Conservation (phyloP, 2,888 invertebrate genomes). For the Dromius quadrimaculatus region DNA sequence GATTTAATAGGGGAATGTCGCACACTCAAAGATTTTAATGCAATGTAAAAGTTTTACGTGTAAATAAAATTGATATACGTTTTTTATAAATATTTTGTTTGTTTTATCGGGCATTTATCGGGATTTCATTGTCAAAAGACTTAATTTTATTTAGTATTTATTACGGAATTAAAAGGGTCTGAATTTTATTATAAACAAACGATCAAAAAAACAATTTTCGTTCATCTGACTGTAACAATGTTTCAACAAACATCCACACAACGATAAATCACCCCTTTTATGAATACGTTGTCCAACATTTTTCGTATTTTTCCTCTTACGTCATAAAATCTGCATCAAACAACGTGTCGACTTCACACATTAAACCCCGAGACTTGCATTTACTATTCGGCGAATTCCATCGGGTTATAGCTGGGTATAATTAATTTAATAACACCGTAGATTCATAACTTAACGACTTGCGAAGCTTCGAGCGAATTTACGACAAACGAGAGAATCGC, state of each 20-base stretch:
- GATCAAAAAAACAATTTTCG: no score
- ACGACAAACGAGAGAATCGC: constrained; percentile 34
- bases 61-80: constrained; percentile 48
- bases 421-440: constrained; percentile 47
- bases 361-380: no score
- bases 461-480: constrained; percentile 28
- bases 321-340: constrained; percentile 22
- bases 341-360: background rate
- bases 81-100: constrained; percentile 44
- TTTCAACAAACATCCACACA: background rate
- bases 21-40: constrained; percentile 47
- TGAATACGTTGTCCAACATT: constrained; percentile 7
- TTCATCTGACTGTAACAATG: background rate
- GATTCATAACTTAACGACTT: constrained; percentile 48
- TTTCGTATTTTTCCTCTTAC: constrained; percentile 25
- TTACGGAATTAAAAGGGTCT: constrained; percentile 23
- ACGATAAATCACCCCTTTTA: constrained; percentile 10
- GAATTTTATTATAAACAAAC: constrained; percentile 35
- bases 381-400: no score
- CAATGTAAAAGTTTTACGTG: constrained; percentile 47
- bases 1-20: constrained; percentile 42
- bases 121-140: constrained; percentile 39
- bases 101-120: constrained; percentile 12
- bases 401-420: constrained; percentile 36
- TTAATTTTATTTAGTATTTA: constrained; percentile 42